Conservation (phyloP, 2,888 invertebrate genomes). For the Athalia circularis region DNA sequence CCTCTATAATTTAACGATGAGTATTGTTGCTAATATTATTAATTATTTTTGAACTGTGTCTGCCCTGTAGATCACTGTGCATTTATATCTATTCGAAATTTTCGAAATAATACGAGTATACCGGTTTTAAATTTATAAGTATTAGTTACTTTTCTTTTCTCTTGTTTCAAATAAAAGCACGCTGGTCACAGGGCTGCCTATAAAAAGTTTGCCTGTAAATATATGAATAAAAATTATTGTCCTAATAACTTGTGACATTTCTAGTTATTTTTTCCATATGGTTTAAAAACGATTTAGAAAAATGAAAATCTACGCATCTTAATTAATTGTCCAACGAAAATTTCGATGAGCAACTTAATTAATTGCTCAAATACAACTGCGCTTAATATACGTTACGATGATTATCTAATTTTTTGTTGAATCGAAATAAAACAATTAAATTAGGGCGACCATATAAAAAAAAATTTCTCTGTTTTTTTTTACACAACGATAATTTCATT, state of each 20-base stretch:
- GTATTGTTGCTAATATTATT: conserved; percentile 44
- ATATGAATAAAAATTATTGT: conserved; percentile 35
- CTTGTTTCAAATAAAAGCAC: neutral
- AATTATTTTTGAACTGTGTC: conserved; percentile 31
- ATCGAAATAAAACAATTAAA: neutral
- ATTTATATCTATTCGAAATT: neutral
- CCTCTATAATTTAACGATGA: conserved; percentile 27
- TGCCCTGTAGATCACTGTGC: conserved; percentile 39
- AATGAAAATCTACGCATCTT: neutral
- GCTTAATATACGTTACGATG: no score
- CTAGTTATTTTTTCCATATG: neutral
- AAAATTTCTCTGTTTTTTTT: neutral
- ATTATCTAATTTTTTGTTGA: no score
- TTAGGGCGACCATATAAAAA: neutral
- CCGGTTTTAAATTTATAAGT: neutral
- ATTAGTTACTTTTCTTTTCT: neutral
- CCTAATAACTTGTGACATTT: neutral
- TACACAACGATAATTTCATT: neutral
- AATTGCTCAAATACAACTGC: no score
- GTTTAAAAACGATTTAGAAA: neutral
- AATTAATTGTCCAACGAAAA: neutral
- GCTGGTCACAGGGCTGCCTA: conserved; percentile 38
- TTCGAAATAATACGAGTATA: neutral
- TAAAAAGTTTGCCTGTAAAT: conserved; percentile 42
- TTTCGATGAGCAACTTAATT: neutral